Conservation (phyloP, 2,797 vertebrate genomes). For the Bovichtus diacanthus region DNA sequence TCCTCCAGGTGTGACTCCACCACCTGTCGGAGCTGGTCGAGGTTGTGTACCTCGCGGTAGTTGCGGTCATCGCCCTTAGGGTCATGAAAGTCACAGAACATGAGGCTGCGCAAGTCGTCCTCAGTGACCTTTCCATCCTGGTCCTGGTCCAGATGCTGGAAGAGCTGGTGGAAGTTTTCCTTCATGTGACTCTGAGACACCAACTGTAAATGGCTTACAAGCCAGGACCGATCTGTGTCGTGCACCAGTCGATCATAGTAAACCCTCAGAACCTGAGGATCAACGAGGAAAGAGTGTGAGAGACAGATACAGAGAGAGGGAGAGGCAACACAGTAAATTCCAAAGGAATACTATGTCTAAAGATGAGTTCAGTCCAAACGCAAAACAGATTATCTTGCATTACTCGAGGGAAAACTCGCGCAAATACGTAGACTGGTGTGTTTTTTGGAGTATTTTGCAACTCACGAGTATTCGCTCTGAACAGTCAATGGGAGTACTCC, state of each 20-base stretch:
- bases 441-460: background rate
- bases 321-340: background rate
- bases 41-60: conserved; percentile 87
- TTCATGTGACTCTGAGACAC: conserved; percentile 82
- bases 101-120: conserved; percentile 92
- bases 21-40: conserved; percentile 85
- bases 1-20: conserved; percentile 91
- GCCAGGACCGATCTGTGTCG: conserved; percentile 87
- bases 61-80: conserved; percentile 88
- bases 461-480: background rate
- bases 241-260: conserved; percentile 94
- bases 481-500: too few species aligned
- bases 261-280: conserved; percentile 89
- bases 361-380: background rate
- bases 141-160: conserved; percentile 87
- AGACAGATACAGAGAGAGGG: background rate
- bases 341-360: background rate
- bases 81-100: conserved; percentile 96
- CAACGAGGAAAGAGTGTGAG: background rate
- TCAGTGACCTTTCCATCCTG: conserved; percentile 88
- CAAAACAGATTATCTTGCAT: too few species aligned
- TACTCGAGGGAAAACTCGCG: too few species aligned
- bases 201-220: conserved; percentile 85
- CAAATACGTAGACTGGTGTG: too few species aligned
- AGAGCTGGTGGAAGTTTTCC: conserved; percentile 87